phyloP scores from a whole-genome alignment of 1,140 invertebrate species.

The roundworm (Caenorhabditis elegans) region DNA sequence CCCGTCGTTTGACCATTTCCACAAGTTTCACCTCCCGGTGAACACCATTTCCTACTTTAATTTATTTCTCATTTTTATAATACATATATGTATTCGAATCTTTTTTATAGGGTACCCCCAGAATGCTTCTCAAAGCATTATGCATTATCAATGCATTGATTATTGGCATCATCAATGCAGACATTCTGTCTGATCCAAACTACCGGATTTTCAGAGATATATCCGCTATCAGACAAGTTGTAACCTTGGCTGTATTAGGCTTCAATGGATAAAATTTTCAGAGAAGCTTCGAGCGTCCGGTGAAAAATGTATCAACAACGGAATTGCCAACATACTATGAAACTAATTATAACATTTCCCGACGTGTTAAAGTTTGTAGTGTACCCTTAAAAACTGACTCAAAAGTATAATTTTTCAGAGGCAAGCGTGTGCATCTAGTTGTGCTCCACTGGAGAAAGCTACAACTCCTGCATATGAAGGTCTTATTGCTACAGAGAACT shows the following conservation, averaged over 20 bases:
- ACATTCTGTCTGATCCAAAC: not conserved
- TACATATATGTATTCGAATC: not conserved
- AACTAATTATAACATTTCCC: not conserved
- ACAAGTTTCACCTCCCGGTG: no score
- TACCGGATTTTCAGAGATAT: not conserved
- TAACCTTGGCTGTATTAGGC: no score
- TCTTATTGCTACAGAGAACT: not conserved
- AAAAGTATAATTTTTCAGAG: not conserved
- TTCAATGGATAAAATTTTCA: not conserved
- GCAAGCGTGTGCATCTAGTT: conserved; percentile 9
- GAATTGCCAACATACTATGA: conserved; percentile 11
- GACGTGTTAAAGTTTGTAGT: not conserved
- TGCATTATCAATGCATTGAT: not conserved
- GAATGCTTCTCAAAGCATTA: conserved; percentile 20
- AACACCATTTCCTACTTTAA: not conserved
- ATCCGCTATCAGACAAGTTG: not conserved
- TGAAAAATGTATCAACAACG: not conserved
- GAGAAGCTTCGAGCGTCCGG: not conserved
- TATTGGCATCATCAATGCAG: not conserved
- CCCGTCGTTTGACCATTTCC: conserved; percentile 11
- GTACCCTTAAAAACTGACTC: not conserved
- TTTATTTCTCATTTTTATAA: not conserved
- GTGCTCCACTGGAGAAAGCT: not conserved
- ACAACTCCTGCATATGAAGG: not conserved
- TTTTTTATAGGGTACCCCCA: not conserved